Conservation (phyloP, 2,113 vertebrate species). For the Puffinus mauretanicus region DNA sequence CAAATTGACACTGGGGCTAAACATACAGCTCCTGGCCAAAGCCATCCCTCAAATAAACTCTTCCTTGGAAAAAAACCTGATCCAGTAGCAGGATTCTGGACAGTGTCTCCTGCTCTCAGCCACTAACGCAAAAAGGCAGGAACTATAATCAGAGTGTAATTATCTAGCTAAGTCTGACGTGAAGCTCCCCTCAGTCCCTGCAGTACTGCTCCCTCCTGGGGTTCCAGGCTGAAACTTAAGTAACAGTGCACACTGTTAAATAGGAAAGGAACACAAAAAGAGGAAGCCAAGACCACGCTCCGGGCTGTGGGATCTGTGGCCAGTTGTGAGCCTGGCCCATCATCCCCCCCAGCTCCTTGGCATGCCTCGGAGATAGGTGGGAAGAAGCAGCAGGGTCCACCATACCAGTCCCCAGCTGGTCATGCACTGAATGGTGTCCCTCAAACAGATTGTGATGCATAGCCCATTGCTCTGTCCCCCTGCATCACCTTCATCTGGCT, state of each 20-base stretch:
- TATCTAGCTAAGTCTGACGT: background rate
- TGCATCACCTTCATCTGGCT: slow-evolving; percentile 28
- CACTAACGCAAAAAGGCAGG: background rate
- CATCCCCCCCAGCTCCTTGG: slow-evolving; percentile 27
- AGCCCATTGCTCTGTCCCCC: background rate
- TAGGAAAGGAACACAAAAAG: slow-evolving; percentile 18
- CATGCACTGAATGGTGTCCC: background rate
- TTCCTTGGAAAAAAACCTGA: background rate
- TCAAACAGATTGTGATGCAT: background rate
- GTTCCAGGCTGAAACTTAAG: slow-evolving; percentile 51
- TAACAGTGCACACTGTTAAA: slow-evolving; percentile 41
- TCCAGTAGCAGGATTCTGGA: background rate
- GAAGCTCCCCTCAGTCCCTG: slow-evolving; percentile 37
- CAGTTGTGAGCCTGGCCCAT: background rate
- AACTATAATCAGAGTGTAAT: slow-evolving; percentile 38
- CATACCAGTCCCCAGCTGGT: background rate
- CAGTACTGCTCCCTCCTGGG: slow-evolving; percentile 26
- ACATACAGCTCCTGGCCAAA: background rate
- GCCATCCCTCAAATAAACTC: background rate
- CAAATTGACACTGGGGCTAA: background rate
- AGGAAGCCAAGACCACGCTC: background rate
- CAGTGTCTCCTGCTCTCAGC: background rate
- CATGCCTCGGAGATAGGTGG: background rate
- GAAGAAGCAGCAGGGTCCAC: slow-evolving; percentile 4
- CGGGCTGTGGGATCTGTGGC: background rate